A percentile compares a stretch with the other conserved stretches of the same genome.
Evolutionary conservation across 1,140 invertebrate genomes (phyloP).

Genomic region (Argopecten irradians): DNA sequence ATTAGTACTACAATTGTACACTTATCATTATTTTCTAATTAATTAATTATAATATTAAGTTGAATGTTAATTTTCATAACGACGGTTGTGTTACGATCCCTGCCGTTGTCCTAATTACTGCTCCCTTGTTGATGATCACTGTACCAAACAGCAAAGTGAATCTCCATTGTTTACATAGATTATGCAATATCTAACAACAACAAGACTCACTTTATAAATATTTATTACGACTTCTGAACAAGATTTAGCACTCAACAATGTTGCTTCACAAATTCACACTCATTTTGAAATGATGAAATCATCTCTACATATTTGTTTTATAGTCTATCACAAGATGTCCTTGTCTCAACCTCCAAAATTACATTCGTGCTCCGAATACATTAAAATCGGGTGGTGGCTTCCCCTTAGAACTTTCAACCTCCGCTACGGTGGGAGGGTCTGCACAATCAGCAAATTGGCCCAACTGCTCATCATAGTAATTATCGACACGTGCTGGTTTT

Average conservation of each 20-base stretch:
- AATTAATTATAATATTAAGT: too few species aligned
- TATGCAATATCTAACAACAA: too few species aligned
- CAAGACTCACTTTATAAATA: background rate
- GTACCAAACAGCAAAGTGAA: too few species aligned
- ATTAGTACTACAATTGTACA: too few species aligned
- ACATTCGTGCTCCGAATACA: background rate
- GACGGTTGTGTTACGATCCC: too few species aligned
- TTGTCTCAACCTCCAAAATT: background rate
- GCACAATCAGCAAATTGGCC: constrained; percentile 84
- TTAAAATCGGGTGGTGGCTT: background rate
- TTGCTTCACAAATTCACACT: background rate
- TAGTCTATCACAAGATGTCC: background rate
- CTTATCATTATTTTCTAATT: too few species aligned
- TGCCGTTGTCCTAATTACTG: too few species aligned
- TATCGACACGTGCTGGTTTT: constrained; percentile 81
- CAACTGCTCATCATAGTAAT: constrained; percentile 86
- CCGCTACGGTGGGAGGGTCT: constrained; percentile 75
- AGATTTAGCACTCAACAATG: background rate
- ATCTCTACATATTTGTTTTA: background rate
- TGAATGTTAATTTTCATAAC: too few species aligned
- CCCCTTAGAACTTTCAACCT: background rate
- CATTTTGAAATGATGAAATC: constrained; percentile 3
- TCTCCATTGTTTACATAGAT: too few species aligned
- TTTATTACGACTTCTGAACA: background rate
- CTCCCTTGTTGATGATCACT: too few species aligned